Conservation (phyloP, 2,113 vertebrate species). For the Cololabis saira region DNA sequence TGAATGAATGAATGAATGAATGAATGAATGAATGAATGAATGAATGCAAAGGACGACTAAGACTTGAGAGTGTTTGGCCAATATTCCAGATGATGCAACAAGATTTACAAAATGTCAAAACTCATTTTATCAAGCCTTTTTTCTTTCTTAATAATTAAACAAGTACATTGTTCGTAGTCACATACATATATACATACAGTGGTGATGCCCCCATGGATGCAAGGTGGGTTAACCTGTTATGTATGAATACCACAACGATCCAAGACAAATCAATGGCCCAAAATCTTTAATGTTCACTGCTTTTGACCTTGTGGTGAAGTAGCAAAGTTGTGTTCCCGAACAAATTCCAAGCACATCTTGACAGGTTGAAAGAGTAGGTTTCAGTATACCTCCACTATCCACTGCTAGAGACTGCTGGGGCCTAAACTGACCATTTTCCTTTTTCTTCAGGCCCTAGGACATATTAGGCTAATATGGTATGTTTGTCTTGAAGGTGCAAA, state of each 20-base stretch:
- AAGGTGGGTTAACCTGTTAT: slow-evolving; percentile 75
- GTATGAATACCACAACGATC: slow-evolving; percentile 71
- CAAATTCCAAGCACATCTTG: no score
- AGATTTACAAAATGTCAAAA: slow-evolving; percentile 13
- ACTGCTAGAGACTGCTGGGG: no score
- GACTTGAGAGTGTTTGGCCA: slow-evolving; percentile 30
- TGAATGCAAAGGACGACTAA: slow-evolving; percentile 55
- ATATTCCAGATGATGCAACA: slow-evolving; percentile 33
- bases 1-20: slow-evolving; percentile 24
- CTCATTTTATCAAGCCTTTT: slow-evolving; percentile 34
- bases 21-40: slow-evolving; percentile 24
- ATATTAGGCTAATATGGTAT: no score
- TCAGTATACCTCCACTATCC: no score
- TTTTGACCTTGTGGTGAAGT: neutral
- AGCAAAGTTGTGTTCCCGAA: neutral
- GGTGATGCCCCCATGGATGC: slow-evolving; percentile 84
- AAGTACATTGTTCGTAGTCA: slow-evolving; percentile 67
- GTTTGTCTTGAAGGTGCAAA: no score
- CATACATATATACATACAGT: slow-evolving; percentile 88
- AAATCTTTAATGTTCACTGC: slow-evolving; percentile 10
- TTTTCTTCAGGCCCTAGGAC: no score
- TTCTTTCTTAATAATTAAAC: slow-evolving; percentile 52
- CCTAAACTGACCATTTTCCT: no score
- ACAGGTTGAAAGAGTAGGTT: no score
- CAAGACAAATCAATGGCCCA: slow-evolving; percentile 70